phyloP scores from a whole-genome alignment of 1,140 invertebrate species.

The Nylanderia fulva region DNA sequence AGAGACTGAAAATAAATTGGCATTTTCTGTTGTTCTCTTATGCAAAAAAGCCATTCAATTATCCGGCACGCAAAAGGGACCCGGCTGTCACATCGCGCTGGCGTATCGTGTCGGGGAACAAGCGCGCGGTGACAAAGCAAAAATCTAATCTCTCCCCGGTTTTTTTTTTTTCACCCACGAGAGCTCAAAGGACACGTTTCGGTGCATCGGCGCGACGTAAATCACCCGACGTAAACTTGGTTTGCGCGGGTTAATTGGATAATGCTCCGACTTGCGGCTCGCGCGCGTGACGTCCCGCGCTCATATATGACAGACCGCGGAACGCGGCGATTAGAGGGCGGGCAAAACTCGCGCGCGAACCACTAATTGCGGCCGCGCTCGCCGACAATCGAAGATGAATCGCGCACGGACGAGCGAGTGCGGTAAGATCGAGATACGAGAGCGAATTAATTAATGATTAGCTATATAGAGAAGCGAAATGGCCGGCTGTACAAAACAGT shows the following conservation, averaged over 20 bases:
- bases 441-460: background rate
- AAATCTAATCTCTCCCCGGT: constrained; percentile 58
- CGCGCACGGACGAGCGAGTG: background rate
- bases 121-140: constrained; percentile 58
- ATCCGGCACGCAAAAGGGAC: background rate
- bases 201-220: constrained; percentile 50
- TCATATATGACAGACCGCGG: constrained; percentile 52
- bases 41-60: constrained; percentile 6
- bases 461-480: background rate
- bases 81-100: constrained; percentile 21
- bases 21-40: constrained; percentile 4
- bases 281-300: constrained; percentile 56
- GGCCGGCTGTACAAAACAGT: background rate
- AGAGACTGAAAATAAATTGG: background rate
- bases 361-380: constrained; percentile 9
- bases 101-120: constrained; percentile 9
- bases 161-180: constrained; percentile 10
- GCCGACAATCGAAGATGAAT: constrained; percentile 33
- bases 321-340: constrained; percentile 39
- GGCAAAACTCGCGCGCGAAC: constrained; percentile 11
- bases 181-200: constrained; percentile 54
- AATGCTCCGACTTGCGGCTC: constrained; percentile 58
- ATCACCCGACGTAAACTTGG: constrained; percentile 51
- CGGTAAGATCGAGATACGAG: background rate
- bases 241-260: constrained; percentile 58